Percentiles rank a stretch among this genome's conserved stretches.
Conservation (phyloP, 2,113 vertebrate genomes). For the Macheiramphus alcinus region DNA sequence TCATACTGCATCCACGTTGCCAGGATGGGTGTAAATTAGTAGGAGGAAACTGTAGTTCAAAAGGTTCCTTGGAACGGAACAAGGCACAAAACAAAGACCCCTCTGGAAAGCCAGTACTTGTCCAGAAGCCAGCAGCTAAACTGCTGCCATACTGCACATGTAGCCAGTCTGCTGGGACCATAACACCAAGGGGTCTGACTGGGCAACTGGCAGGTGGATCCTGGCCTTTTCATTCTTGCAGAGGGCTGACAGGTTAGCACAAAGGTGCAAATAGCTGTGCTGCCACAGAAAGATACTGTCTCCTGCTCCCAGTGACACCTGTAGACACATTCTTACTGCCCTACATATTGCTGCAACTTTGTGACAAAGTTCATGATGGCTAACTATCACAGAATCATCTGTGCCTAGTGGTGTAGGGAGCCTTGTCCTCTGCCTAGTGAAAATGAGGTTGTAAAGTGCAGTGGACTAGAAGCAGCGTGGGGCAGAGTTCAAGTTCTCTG, state of each 20-base stretch:
- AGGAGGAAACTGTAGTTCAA: neutral
- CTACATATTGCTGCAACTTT: neutral
- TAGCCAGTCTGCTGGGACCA: neutral
- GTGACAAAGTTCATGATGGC: neutral
- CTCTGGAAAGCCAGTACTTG: neutral
- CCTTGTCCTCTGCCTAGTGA: neutral
- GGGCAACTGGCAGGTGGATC: neutral
- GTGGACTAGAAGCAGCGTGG: neutral
- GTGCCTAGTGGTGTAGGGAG: neutral
- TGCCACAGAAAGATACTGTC: neutral
- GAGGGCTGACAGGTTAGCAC: neutral
- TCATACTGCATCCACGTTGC: too few species aligned
- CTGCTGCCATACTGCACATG: neutral
- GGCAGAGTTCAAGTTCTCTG: neutral
- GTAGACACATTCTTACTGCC: neutral
- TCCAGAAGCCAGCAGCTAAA: neutral
- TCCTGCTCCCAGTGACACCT: neutral
- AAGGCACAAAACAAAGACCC: neutral
- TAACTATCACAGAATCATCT: neutral
- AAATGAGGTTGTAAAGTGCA: neutral
- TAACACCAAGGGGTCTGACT: neutral
- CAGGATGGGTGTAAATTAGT: neutral
- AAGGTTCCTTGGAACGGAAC: neutral
- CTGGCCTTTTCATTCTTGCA: neutral
- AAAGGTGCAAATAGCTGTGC: neutral